A percentile compares a stretch with the other conserved stretches of the same genome.
Evolutionary conservation across 2,888 invertebrate genomes (phyloP).

Genomic region (Hemicrepidius hirtus): DNA sequence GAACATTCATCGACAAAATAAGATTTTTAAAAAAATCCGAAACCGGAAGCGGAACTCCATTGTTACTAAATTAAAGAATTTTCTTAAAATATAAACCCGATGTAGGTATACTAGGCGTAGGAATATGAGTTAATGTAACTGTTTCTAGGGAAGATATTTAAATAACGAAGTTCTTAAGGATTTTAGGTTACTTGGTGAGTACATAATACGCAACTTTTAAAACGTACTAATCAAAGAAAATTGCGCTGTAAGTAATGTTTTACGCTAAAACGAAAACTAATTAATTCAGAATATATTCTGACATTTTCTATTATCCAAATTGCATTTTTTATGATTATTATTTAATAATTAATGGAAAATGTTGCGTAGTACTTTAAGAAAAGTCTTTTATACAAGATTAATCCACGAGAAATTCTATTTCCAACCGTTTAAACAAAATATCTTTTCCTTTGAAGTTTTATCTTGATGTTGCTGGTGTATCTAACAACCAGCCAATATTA

Average conservation of each 20-base stretch:
- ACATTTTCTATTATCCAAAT: constrained; percentile 12
- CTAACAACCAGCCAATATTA: not conserved
- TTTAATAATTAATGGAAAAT: not conserved
- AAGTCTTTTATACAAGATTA: not conserved
- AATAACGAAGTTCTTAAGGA: too few species aligned
- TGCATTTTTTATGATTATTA: not conserved
- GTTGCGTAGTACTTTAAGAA: not conserved
- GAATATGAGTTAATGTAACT: too few species aligned
- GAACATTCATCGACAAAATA: too few species aligned
- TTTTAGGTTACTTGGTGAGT: too few species aligned
- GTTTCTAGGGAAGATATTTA: too few species aligned
- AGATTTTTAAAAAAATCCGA: too few species aligned
- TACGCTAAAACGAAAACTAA: not conserved
- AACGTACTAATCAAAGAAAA: not conserved
- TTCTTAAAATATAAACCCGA: too few species aligned
- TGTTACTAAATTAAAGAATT: too few species aligned
- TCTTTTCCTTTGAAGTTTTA: not conserved
- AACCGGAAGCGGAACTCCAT: too few species aligned
- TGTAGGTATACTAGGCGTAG: too few species aligned
- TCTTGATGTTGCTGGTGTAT: not conserved
- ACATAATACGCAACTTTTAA: too few species aligned
- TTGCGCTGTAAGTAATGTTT: not conserved
- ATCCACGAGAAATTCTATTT: constrained; percentile 3
- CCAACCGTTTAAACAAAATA: constrained; percentile 2
- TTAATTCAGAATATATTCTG: not conserved